A percentile compares a stretch with the other conserved stretches of the same genome.
Evolutionary conservation across 2,888 invertebrate genomes (phyloP).

Genomic region (Arenicola marina): DNA sequence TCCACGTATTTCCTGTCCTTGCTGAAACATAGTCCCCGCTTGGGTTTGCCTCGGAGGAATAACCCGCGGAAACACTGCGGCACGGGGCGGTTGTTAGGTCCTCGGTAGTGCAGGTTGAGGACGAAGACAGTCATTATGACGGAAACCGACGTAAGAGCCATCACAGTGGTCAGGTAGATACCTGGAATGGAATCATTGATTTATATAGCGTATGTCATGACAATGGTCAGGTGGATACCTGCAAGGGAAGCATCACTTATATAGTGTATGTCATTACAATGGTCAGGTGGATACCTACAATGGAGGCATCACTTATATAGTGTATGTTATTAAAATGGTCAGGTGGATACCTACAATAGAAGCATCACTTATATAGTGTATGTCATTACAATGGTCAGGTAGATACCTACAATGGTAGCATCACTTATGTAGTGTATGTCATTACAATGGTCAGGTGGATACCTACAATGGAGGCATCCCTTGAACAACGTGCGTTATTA

Average conservation of each 20-base stretch:
- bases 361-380: too few relatives aligned
- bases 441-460: too few relatives aligned
- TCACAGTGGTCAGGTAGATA: conserved; percentile 67
- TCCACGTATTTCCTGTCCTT: conserved; percentile 11
- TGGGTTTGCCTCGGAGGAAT: background rate
- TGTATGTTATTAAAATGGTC: too few relatives aligned
- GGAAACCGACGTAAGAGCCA: conserved; percentile 67
- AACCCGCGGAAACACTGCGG: conserved; percentile 61
- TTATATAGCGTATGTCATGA: background rate
- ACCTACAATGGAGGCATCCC: too few relatives aligned
- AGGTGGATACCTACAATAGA: too few relatives aligned
- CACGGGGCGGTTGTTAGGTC: conserved; percentile 62
- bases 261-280: too few relatives aligned
- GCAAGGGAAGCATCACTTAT: too few relatives aligned
- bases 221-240: background rate
- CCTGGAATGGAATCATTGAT: conserved; percentile 52
- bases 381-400: too few relatives aligned
- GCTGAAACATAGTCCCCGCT: conserved; percentile 3
- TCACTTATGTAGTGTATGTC: too few relatives aligned
- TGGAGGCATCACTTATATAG: too few relatives aligned
- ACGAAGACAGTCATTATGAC: conserved; percentile 67
- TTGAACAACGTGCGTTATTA: too few relatives aligned
- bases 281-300: background rate
- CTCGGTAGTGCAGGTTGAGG: conserved; percentile 67
- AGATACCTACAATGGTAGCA: too few relatives aligned